Evolutionary conservation across 1,140 invertebrate genomes (phyloP), one percentile per base, ranked within the genome.

Genomic region (Temnothorax longispinosus): DNA sequence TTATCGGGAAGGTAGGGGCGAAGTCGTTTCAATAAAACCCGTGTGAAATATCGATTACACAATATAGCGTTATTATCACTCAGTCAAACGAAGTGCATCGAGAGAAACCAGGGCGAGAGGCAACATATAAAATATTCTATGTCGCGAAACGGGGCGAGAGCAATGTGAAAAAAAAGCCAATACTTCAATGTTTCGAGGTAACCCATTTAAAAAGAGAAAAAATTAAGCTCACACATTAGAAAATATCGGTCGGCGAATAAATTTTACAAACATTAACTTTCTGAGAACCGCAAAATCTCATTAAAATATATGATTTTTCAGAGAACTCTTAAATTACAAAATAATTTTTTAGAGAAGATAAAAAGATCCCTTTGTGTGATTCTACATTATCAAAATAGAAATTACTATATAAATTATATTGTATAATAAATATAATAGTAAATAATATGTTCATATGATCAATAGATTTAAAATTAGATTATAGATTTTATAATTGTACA

Each of bases 11-110:
- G 38, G 15, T 27, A n/a, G 44, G 35, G 38, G 38, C 18, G 13
- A 64, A 85, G 44, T 76, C 27, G 56, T 50, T 75, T 56, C 27
- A 77, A 76, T 62, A 52, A 85, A 85, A 85, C 32, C 6, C 27
- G 71, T 11, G 44, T 58, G 52, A 72, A 82, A 82, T 74, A 82
- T 74, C 52, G 52, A 82, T 82, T 82, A 74, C 32, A 81, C 41
- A 82, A 82, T 47, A 10, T 60, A 27, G 18, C 65, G 27, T 58
- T 82, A 72, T 72, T 71, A 74, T 72, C 38, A 54, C 32, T 67
- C 41, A 21, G 13, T n/a, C 44, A 71, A 67, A 81, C 15, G 38
- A 56, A 72, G 38, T 47, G 38, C 56, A 81, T 64, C 21, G 54
- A 50, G 35, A 71, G n/a, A 60, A 67, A 86, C 21, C 44, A 85